These are phyloP conservation scores for Morus bassanus DNA, from an alignment of 2,797 vertebrate genomes.

Conservation along the genomic window DNA sequence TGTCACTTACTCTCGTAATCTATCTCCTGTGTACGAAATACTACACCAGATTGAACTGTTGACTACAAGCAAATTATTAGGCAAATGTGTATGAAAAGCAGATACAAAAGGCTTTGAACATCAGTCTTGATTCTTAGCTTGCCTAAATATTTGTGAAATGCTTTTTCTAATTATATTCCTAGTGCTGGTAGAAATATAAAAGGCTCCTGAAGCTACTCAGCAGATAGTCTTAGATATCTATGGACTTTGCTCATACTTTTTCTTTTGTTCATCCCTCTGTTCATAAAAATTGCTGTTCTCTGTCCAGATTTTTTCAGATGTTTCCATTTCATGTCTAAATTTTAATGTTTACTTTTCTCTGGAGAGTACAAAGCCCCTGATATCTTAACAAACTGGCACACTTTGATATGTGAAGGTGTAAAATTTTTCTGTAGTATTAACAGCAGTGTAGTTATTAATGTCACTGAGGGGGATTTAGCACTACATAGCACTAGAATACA, in stretches of 20 bases:
- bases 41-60: background rate
- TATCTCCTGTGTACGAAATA: accelerated
- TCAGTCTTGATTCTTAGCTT: background rate
- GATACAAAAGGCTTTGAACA: background rate
- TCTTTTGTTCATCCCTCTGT: background rate
- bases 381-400: background rate
- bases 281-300: background rate
- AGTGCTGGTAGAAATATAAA: background rate
- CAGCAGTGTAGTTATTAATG: constrained; percentile 14
- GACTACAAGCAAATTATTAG: background rate
- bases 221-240: background rate
- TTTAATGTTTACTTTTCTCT: background rate
- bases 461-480: background rate
- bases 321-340: background rate
- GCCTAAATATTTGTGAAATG: background rate
- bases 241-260: background rate
- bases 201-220: background rate
- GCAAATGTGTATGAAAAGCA: background rate
- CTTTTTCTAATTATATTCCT: background rate
- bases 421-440: constrained; percentile 16
- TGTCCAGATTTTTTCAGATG: background rate
- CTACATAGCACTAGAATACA: background rate
- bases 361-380: background rate
- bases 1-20: background rate
- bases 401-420: background rate